Evolutionary conservation across 2,888 invertebrate genomes (phyloP), one percentile per base, ranked within the genome.

Genomic region (Rhogogaster chlorosoma): DNA sequence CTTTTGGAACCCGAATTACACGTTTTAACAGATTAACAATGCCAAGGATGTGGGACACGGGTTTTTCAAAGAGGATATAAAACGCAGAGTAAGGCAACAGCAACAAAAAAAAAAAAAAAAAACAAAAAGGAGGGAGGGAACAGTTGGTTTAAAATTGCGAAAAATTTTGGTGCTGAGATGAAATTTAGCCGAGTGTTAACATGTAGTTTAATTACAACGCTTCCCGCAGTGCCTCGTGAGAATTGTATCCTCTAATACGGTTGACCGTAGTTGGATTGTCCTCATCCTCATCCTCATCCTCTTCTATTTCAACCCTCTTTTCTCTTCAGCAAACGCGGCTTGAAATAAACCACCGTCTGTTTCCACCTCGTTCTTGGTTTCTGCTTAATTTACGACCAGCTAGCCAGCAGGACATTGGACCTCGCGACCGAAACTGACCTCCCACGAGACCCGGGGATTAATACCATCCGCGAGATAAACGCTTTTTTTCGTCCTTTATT

Each of bases 161-260:
- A 77, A 53, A 77, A 77, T 77, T 77, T 38, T 15, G 36, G 77
- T 32, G 38, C 61, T 61, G 80, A 57, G 80, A 80, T 80, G 80
- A 80, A 80, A 80, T 80, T 80, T 61, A 80, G 80, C 22, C 38
- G 61, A 38, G 61, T 61, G 80, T 80, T 80, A 80, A 80, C 80
- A 18, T 61, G 80, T 38, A 61, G 80, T 80, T 57, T 80, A 80
- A 80, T 80, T 80, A 80, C 80, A 80, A 80, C 57, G 61, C 57
- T 80, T 22, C 32, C 77, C 53, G 77, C 77, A 77, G 49, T 53
- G 77, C 77, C 80, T 61, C 80, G 80, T 61, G 77, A 53, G 49
- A 77, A 77, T 77, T 77, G 77, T 77, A 53, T 45, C n/a, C 77
- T 32, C 53, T 77, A 80, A 80, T 80, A 80, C 80, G 80, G 80